Evolutionary conservation across 2,797 vertebrate species (phyloP).

Genomic region (Peromyscus attwateri): DNA sequence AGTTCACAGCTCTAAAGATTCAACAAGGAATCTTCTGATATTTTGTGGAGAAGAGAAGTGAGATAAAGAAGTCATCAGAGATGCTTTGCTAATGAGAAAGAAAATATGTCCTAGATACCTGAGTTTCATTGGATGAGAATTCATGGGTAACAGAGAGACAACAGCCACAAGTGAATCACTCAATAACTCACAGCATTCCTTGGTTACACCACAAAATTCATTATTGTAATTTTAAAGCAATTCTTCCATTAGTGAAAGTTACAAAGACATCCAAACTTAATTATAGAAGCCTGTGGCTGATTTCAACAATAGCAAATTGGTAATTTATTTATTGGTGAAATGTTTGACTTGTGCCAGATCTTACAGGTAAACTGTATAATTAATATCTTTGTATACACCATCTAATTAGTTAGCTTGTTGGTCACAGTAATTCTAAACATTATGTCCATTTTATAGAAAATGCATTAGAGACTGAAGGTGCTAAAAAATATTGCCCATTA

Average conservation of each 20-base stretch:
- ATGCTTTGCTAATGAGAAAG: neutral
- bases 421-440: constrained; percentile 7
- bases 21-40: neutral
- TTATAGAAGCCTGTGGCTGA: neutral
- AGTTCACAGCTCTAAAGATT: neutral
- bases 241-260: neutral
- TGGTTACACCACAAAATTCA: neutral
- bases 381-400: neutral
- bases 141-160: neutral
- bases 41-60: neutral
- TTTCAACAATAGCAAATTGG: constrained; percentile 9
- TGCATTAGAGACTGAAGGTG: neutral
- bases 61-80: neutral
- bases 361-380: neutral
- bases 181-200: neutral
- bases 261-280: neutral
- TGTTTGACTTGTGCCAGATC: neutral
- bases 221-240: neutral
- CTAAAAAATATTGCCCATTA: neutral
- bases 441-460: neutral
- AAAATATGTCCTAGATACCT: neutral
- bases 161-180: neutral
- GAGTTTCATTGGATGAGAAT: neutral
- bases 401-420: neutral
- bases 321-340: neutral